phyloP scores from a whole-genome alignment of 2,113 vertebrate genomes.

The Theropithecus gelada region DNA sequence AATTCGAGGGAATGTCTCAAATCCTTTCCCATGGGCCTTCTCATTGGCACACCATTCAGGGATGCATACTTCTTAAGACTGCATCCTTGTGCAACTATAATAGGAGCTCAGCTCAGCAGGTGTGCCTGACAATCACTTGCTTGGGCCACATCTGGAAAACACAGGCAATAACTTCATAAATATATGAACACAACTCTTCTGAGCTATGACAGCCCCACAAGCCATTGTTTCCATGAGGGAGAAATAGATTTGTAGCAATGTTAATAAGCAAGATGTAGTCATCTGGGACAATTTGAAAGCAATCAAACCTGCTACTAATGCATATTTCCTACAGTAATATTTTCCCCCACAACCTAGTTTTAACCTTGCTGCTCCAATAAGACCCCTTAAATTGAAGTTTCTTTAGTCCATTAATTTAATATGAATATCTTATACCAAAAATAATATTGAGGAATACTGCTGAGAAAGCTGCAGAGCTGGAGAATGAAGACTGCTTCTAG shows the following conservation, averaged over 20 bases:
- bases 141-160: not conserved
- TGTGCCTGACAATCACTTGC: not conserved
- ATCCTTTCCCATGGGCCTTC: not conserved
- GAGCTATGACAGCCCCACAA: not conserved
- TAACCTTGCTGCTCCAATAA: not conserved
- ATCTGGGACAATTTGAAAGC: not conserved
- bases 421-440: slow-evolving; percentile 45
- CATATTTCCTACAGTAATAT: not conserved
- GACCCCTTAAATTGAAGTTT: not conserved
- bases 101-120: not conserved
- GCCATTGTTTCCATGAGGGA: not conserved
- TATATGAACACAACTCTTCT: not conserved
- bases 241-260: not conserved
- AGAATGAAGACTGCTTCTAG: not conserved
- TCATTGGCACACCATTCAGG: not conserved
- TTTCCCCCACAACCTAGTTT: not conserved
- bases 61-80: not conserved
- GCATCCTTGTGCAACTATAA: not conserved
- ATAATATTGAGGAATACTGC: slow-evolving; percentile 40
- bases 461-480: slow-evolving; percentile 38
- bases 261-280: slow-evolving; percentile 11
- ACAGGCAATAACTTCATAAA: not conserved
- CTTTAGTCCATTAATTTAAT: slow-evolving; percentile 46
- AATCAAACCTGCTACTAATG: not conserved
- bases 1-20: not conserved